A percentile compares a stretch with the other conserved stretches of the same genome.
Evolutionary conservation across 2,888 invertebrate genomes (phyloP).

Genomic region (Automeris io): DNA sequence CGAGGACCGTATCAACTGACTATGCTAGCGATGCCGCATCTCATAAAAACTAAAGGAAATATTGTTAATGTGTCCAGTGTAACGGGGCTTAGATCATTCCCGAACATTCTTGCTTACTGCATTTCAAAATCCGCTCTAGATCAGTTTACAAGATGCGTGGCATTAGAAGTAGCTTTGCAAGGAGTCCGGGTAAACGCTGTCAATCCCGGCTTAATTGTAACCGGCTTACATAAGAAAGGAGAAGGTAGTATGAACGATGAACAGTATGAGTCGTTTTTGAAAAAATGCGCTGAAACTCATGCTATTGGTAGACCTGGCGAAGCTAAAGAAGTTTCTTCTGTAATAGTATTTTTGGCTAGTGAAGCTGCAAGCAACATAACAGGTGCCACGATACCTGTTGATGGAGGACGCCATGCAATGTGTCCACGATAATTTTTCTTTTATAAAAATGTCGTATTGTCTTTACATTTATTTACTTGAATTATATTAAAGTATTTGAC

Average conservation of each 20-base stretch:
- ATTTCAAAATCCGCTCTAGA: constrained; percentile 96
- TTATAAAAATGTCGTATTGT: not conserved
- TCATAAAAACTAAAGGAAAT: constrained; percentile 86
- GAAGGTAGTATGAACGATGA: constrained; percentile 86
- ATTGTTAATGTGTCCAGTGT: constrained; percentile 97
- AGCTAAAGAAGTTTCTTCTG: constrained; percentile 89
- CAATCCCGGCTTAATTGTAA: constrained; percentile 94
- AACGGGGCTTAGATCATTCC: constrained; percentile 90
- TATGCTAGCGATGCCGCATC: constrained; percentile 88
- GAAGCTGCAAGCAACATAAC: constrained; percentile 90
- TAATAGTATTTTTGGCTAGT: constrained; percentile 93
- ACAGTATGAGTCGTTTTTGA: constrained; percentile 87
- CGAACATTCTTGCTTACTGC: constrained; percentile 92
- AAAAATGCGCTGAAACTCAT: constrained; percentile 89
- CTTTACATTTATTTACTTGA: constrained; percentile 1
- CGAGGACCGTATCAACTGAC: constrained; percentile 87
- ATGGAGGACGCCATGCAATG: constrained; percentile 93
- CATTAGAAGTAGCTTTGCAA: constrained; percentile 87
- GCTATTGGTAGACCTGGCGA: constrained; percentile 92
- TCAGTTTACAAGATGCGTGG: constrained; percentile 93
- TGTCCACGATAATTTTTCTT: constrained; percentile 81
- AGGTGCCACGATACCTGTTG: constrained; percentile 88
- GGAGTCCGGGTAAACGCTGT: constrained; percentile 92
- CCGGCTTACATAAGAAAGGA: constrained; percentile 86
- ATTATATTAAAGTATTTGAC: no score